phyloP scores from a whole-genome alignment of 2,888 invertebrate species.

The Agriopis aurantiaria region DNA sequence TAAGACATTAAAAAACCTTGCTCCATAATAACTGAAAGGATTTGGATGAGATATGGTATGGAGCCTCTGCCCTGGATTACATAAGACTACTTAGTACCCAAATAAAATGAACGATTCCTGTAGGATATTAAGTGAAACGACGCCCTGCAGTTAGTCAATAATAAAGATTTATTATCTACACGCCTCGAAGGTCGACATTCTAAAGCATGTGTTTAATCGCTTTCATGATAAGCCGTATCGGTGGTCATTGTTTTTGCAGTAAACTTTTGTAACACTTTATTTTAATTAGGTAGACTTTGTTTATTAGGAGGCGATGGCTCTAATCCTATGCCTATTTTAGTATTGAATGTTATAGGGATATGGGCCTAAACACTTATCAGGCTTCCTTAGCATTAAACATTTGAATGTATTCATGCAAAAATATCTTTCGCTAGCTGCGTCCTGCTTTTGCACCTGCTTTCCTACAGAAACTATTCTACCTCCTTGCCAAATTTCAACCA shows the following conservation, averaged over 20 bases:
- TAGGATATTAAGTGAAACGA: background rate
- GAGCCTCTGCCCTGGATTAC: too few species aligned
- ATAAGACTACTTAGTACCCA: too few species aligned
- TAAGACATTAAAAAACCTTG: too few species aligned
- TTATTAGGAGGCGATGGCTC: background rate
- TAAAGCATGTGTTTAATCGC: constrained; percentile 31
- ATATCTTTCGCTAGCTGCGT: too few species aligned
- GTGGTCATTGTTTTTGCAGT: constrained; percentile 14
- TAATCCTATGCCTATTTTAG: background rate
- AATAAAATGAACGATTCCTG: too few species aligned
- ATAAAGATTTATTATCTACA: constrained; percentile 9
- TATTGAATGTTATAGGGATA: background rate
- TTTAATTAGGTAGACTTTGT: background rate
- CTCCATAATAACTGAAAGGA: too few species aligned
- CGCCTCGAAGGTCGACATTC: constrained; percentile 22
- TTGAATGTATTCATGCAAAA: background rate
- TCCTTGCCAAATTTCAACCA: too few species aligned
- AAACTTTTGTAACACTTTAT: constrained; percentile 11
- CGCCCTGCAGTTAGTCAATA: background rate
- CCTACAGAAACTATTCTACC: too few species aligned
- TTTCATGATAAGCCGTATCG: constrained; percentile 34
- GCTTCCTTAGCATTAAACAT: background rate
- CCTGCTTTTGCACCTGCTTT: too few species aligned
- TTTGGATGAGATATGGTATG: too few species aligned
- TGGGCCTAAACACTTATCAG: background rate